Percentiles rank a stretch among this genome's conserved stretches.
phyloP scores from a whole-genome alignment of 2,888 invertebrate species.

The Drosophila buzzatii region DNA sequence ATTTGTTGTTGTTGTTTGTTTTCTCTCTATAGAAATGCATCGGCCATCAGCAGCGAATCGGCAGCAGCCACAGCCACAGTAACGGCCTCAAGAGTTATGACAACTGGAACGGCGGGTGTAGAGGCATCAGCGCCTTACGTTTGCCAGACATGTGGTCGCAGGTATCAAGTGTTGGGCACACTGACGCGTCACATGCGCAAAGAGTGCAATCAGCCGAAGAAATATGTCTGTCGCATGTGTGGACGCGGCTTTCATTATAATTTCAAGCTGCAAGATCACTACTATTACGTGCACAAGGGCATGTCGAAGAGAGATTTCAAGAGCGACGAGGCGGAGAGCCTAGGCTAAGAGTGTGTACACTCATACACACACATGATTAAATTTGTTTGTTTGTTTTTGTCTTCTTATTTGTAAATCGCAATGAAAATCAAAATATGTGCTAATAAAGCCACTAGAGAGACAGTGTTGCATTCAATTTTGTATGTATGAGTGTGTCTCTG shows the following conservation, averaged over 20 bases:
- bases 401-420: constrained; percentile 10
- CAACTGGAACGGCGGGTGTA: background rate
- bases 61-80: constrained; percentile 14
- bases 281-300: constrained; percentile 77
- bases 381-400: constrained; percentile 16
- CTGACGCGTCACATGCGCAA: constrained; percentile 87
- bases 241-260: constrained; percentile 84
- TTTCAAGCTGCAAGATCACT: constrained; percentile 83
- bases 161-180: constrained; percentile 79
- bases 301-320: constrained; percentile 45
- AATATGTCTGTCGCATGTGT: constrained; percentile 82
- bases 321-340: constrained; percentile 7
- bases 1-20: constrained; percentile 47
- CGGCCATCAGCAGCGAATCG: constrained; percentile 12
- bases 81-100: constrained; percentile 1
- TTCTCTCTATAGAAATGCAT: constrained; percentile 52
- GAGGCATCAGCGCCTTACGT: constrained; percentile 60
- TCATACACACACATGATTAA: background rate
- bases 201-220: constrained; percentile 84
- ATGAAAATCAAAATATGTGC: constrained; percentile 6
- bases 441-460: constrained; percentile 33
- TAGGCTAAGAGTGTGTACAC: constrained; percentile 19
- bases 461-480: constrained; percentile 14
- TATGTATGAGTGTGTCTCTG: background rate
- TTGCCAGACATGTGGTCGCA: constrained; percentile 79